A percentile compares a stretch with the other conserved stretches of the same genome.
Evolutionary conservation across 1,140 invertebrate genomes (phyloP).

Genomic region (Nixonia krombeini): DNA sequence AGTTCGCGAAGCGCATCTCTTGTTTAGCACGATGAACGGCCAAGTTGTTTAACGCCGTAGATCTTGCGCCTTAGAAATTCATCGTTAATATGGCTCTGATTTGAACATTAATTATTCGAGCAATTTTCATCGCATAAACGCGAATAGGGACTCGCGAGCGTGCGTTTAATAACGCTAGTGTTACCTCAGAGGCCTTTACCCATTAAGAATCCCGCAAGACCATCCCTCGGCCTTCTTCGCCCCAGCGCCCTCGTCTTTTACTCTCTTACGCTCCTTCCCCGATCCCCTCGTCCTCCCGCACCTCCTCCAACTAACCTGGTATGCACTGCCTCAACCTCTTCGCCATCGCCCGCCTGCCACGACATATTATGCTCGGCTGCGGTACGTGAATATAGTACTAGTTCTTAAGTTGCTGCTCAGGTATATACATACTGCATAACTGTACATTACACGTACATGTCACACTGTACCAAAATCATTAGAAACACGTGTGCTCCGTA

Average conservation of each 20-base stretch:
- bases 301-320: slow-evolving; percentile 21
- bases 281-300: slow-evolving; percentile 16
- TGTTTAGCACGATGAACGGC: too few species aligned
- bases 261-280: slow-evolving; percentile 18
- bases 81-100: slow-evolving; percentile 37
- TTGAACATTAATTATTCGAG: slow-evolving; percentile 51
- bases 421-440: slow-evolving; percentile 47
- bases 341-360: slow-evolving; percentile 48
- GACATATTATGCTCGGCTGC: slow-evolving; percentile 61
- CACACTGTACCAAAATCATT: slow-evolving; percentile 67
- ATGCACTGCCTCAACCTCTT: slow-evolving; percentile 28
- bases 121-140: slow-evolving; percentile 37
- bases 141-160: slow-evolving; percentile 25
- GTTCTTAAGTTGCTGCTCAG: slow-evolving; percentile 44
- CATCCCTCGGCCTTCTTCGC: slow-evolving; percentile 42
- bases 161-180: slow-evolving; percentile 65
- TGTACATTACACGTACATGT: slow-evolving; percentile 56
- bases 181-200: slow-evolving; percentile 60
- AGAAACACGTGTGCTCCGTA: slow-evolving; percentile 58
- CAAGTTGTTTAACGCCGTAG: too few species aligned
- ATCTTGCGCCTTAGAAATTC: slow-evolving; percentile 14
- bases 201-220: slow-evolving; percentile 69
- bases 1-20: too few species aligned
- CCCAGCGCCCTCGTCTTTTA: slow-evolving; percentile 27
- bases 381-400: slow-evolving; percentile 56